A percentile compares a stretch with the other conserved stretches of the same genome.
Evolutionary conservation across 2,888 invertebrate genomes (phyloP).

Genomic region (Lagria hirta): DNA sequence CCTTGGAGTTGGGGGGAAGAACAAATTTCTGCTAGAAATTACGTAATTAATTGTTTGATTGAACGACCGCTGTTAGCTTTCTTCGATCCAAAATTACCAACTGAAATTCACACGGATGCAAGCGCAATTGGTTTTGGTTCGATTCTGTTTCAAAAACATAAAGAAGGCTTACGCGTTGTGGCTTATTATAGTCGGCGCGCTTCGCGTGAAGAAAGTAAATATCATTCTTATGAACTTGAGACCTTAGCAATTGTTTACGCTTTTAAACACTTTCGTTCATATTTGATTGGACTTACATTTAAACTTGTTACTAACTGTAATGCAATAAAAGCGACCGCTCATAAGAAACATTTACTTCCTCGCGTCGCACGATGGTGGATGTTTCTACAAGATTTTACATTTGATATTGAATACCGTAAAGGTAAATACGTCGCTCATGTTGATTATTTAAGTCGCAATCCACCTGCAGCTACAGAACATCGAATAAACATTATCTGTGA

Average conservation of each 20-base stretch:
- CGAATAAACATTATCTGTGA: too few species aligned
- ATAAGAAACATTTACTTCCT: slow-evolving; percentile 39
- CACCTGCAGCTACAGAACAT: not conserved
- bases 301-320: slow-evolving; percentile 43
- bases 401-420: slow-evolving; percentile 28
- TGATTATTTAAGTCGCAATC: slow-evolving; percentile 29
- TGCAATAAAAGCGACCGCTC: slow-evolving; percentile 35
- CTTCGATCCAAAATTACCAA: slow-evolving; percentile 9
- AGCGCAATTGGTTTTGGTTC: slow-evolving; percentile 36
- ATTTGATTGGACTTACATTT: slow-evolving; percentile 37
- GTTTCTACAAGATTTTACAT: slow-evolving; percentile 34
- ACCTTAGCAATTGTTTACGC: slow-evolving; percentile 42
- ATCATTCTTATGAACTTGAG: slow-evolving; percentile 41
- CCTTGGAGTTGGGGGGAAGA: slow-evolving; percentile 21
- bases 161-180: slow-evolving; percentile 26
- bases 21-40: slow-evolving; percentile 10
- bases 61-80: slow-evolving; percentile 7
- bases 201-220: slow-evolving; percentile 35
- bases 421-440: slow-evolving; percentile 26
- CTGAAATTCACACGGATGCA: slow-evolving; percentile 39
- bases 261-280: slow-evolving; percentile 36
- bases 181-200: slow-evolving; percentile 38
- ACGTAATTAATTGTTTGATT: slow-evolving; percentile 8
- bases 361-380: slow-evolving; percentile 42
- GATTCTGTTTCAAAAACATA: slow-evolving; percentile 39